Base-by-base conservation (phyloP, 2,888 invertebrate species). In the Julus scanicus region DNA sequence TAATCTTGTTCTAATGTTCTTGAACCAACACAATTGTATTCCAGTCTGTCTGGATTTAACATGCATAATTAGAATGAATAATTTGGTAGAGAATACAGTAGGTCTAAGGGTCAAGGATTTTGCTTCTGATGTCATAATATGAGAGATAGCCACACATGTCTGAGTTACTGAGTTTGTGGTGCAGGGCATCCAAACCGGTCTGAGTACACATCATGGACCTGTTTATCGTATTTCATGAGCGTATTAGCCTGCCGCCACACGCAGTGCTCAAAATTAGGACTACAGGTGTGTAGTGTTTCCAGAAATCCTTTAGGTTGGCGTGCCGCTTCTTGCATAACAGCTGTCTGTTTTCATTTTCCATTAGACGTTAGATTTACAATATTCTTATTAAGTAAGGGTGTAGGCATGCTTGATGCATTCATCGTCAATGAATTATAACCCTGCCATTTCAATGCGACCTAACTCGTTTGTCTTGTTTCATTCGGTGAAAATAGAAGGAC, bases 141-240 rank as follows among this genome's bases (percentile, higher is more conserved):
- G 4, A 29, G 8, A 44, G 6, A 29, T 71, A 71, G 71, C 71
- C n/a, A 29, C 71, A 11, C 29, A 29, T 71, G 29, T 71, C 71
- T 71, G 8, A 57, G 13, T 5, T 2, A 13, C 57, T 29, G 29
- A 63, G 20, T 63, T n/a, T 29, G 11, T n/a, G 29, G 11, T 71
- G 71, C 71, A 29, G 71, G 71, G 29, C 29, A 71, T 11, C 71
- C 71, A 71, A 71, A 71, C 71, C 71, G 71, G 71, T 71, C 29
- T 71, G 29, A 29, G 29, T 71, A 11, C 6, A 9, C 6, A 9
- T 8, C 29, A 63, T 71, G 71, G 71, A 29, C 71, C 71, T 71
- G 29, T 71, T 71, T 71, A 29, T 71, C 29, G 71, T 8, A 29
- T 29, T 71, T 71, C 29, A 71, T 13, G 71, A 71, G 37, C 29